These are phyloP conservation scores for Callipepla californica DNA, from an alignment of 2,113 vertebrate species.

Conservation along the genomic window DNA sequence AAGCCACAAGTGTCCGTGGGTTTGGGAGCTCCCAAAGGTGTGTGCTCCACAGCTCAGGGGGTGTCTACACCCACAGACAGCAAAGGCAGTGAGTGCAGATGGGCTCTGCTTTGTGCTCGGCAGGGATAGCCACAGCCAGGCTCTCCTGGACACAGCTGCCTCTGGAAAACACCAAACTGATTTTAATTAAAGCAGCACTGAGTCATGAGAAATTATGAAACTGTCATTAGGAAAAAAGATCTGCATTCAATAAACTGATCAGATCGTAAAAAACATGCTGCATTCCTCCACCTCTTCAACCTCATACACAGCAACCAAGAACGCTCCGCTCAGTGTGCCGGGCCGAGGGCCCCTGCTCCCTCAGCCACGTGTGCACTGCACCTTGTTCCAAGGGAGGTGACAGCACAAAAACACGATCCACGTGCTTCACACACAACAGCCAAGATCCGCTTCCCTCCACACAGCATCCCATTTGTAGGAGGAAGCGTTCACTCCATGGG, in stretches of 20 bases:
- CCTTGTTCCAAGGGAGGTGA: background rate
- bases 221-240: constrained; percentile 7
- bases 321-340: rapidly evolving
- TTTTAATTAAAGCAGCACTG: constrained; percentile 36
- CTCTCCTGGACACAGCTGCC: background rate
- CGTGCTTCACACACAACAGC: background rate
- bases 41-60: background rate
- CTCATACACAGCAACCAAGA: background rate
- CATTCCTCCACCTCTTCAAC: constrained; percentile 35
- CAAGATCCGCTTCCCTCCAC: rapidly evolving
- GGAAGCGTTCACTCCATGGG: rapidly evolving
- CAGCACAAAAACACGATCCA: background rate
- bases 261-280: constrained; percentile 40
- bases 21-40: background rate
- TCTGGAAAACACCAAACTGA: constrained; percentile 16
- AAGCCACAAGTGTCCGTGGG: background rate
- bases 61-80: background rate
- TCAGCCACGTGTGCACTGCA: rapidly evolving
- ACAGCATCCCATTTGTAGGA: background rate
- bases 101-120: background rate
- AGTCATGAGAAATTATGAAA: background rate
- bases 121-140: background rate
- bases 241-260: constrained; percentile 54
- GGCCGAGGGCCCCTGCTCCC: background rate
- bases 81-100: background rate